Evolutionary conservation across 2,797 vertebrate species (phyloP).

Genomic region (Dromococcyx pavoninus): DNA sequence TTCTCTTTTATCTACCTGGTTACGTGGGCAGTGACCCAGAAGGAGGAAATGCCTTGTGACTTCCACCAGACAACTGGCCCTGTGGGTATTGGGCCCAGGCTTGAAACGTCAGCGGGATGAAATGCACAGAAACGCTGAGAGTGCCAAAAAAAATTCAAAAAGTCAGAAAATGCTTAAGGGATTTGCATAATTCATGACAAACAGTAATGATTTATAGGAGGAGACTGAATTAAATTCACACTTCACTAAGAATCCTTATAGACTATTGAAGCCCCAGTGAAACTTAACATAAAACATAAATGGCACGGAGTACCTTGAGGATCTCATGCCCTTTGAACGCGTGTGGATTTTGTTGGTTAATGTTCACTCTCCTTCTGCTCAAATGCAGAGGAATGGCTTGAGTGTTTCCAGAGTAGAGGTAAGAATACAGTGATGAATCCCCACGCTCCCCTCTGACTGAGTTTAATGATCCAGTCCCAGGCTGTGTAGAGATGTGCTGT

Average conservation of each 20-base stretch:
- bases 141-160: neutral
- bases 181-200: conserved; percentile 34
- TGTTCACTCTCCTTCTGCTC: neutral
- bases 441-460: neutral
- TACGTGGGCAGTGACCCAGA: neutral
- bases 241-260: neutral
- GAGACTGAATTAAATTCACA: conserved; percentile 3
- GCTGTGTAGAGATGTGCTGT: neutral
- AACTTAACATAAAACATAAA: neutral
- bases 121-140: conserved; percentile 6
- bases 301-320: neutral
- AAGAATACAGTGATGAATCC: neutral
- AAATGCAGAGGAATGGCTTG: neutral
- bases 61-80: neutral
- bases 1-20: conserved; percentile 2
- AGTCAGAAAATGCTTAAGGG: conserved; percentile 22
- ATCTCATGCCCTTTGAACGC: neutral
- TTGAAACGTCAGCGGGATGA: neutral
- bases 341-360: neutral
- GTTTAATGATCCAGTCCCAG: neutral
- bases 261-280: neutral
- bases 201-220: neutral
- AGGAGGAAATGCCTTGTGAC: conserved; percentile 32
- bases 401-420: neutral
- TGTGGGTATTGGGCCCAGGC: neutral